Evolutionary conservation across 2,113 vertebrate genomes (phyloP), one percentile per base, ranked within the genome.

Genomic region (Prochilodus magdalenae): DNA sequence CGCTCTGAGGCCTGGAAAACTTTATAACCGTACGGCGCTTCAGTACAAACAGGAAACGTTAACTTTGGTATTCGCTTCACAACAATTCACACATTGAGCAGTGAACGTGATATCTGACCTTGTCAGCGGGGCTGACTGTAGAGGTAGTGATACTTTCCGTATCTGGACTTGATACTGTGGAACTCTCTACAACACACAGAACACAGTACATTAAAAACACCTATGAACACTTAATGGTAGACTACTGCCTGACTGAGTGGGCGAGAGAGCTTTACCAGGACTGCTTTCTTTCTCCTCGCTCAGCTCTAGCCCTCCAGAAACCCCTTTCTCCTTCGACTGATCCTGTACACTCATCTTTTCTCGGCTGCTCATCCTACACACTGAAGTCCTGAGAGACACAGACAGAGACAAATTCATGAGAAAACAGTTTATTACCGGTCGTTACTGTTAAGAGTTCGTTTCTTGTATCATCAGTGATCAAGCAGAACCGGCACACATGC

Each of bases 261-360:
- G 8, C 33, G 66, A 70, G 66, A 69, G 2, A 51, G 69, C 67
- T 84, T 94, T 93, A 96, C 83, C 90, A 1, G 88, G 87, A 76
- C 83, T 91, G 88, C 79, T 92, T 81, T 87, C 93, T 33, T 88
- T 93, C 81, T 95, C 94, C 79, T 95, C 94, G 0, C 91, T 95
- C 0, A 96, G 92, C 1, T 88, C 87, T 76, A 96, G 88, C 12
- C 90, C 89, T 29, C 93, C 95, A 6, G 92, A 93, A 0, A 96
- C 91, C n/a, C 94, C 92, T 73, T 94, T 92, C 77, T 97, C 96
- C 73, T 97, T 97, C 10, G 96, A 97, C 84, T 96, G 93, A 79
- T 97, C 96, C 87, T 96, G 96, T 0, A 97, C 93, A 4, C 92
- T 96, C 81, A 95, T 95, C 91, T 97, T 97, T 26, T 97, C 96